A percentile compares a stretch with the other conserved stretches of the same genome.
Conservation (phyloP, 2,113 vertebrate genomes). For the Solea senegalensis region DNA sequence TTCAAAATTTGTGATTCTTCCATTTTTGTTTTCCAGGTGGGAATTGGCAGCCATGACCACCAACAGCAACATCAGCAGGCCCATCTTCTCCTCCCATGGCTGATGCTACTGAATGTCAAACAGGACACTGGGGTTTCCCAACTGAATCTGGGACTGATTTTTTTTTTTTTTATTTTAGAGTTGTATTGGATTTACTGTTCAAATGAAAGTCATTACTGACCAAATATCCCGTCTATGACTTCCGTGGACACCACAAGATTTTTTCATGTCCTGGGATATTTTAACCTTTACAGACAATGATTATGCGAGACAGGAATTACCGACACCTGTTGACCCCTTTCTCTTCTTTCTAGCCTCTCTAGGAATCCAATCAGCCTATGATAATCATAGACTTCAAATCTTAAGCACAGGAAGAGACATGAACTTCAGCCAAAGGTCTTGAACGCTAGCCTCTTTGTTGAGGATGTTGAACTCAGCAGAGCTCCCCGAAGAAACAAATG, state of each 20-base stretch:
- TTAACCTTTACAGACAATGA: constrained; percentile 21
- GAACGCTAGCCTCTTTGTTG: constrained; percentile 40
- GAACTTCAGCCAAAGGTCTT: constrained; percentile 61
- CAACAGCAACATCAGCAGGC: constrained; percentile 99
- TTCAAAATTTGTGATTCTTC: background rate
- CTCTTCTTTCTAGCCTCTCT: constrained; percentile 53
- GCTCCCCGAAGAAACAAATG: constrained; percentile 41
- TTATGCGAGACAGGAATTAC: constrained; percentile 24
- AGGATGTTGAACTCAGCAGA: constrained; percentile 34
- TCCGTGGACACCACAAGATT: constrained; percentile 22
- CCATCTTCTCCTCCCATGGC: constrained; percentile 95
- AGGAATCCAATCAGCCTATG: constrained; percentile 77
- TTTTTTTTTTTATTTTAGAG: constrained; percentile 48
- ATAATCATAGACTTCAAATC: constrained; percentile 75
- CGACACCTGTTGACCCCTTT: constrained; percentile 26
- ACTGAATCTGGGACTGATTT: background rate
- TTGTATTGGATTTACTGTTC: constrained; percentile 33
- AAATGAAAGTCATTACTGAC: constrained; percentile 51
- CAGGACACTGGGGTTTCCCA: constrained; percentile 45
- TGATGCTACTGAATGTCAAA: constrained; percentile 55
- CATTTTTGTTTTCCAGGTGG: constrained; percentile 84
- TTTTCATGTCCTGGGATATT: constrained; percentile 40
- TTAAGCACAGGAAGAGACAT: constrained; percentile 66
- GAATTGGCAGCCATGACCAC: constrained; percentile 98
- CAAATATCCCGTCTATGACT: constrained; percentile 43